These are phyloP conservation scores for Chelonia mydas DNA, from an alignment of 2,797 vertebrate species.

Conservation along the genomic window DNA sequence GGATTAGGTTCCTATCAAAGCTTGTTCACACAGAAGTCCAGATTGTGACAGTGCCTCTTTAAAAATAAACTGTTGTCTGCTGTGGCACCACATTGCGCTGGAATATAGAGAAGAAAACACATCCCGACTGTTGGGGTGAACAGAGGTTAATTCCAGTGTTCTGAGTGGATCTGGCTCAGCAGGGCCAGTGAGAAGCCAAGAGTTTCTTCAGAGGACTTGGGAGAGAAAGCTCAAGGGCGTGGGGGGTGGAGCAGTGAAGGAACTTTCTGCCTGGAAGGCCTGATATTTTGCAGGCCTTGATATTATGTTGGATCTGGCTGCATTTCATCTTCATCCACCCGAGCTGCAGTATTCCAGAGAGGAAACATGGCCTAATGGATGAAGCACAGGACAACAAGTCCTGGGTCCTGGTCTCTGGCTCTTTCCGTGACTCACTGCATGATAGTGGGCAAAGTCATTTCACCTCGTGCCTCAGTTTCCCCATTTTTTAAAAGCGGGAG, in stretches of 20 bases:
- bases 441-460: accelerated
- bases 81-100: accelerated
- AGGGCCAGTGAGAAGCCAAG: neutral
- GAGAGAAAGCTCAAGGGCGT: neutral
- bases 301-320: neutral
- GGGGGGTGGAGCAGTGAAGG: neutral
- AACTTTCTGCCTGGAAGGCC: neutral
- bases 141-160: neutral
- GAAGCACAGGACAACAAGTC: neutral
- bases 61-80: neutral
- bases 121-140: accelerated
- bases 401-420: accelerated
- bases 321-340: neutral
- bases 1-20: accelerated
- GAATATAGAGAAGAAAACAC: accelerated
- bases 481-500: neutral
- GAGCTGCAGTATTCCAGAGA: neutral
- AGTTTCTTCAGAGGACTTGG: neutral
- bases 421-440: neutral
- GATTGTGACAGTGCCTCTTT: accelerated
- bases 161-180: neutral
- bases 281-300: neutral
- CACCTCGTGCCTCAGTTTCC: neutral
- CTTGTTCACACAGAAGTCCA: accelerated
- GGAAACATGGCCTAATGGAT: no score